Percentiles rank a stretch among this genome's conserved stretches.
phyloP scores from a whole-genome alignment of 2,888 invertebrate species.

The Cantharis nigra region DNA sequence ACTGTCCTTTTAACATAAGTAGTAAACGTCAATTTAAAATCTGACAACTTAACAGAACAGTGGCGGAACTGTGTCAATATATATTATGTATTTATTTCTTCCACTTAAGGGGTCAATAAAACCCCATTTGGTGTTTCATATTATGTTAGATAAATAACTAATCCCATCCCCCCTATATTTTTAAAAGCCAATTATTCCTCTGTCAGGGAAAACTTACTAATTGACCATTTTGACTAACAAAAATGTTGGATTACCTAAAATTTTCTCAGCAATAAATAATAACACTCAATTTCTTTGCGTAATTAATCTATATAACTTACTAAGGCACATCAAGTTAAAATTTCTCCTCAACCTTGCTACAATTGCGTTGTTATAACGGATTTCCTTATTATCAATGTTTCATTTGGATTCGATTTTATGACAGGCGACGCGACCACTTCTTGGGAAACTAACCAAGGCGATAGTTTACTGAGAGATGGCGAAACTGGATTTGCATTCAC shows the following conservation, averaged over 20 bases:
- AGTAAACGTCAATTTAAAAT: no score
- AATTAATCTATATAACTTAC: neutral
- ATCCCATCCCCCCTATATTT: no score
- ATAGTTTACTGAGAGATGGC: constrained; percentile 69
- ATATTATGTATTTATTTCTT: no score
- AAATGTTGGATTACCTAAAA: neutral
- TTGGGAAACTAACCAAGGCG: constrained; percentile 82
- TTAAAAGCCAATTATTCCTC: no score
- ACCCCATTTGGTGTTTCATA: no score
- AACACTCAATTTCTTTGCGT: neutral
- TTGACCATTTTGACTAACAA: neutral
- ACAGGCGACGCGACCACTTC: constrained; percentile 67
- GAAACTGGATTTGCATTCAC: constrained; percentile 54
- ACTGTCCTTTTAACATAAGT: no score
- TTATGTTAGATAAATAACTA: no score
- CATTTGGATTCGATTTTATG: constrained; percentile 65
- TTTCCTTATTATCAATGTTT: constrained; percentile 75
- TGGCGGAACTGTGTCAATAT: no score
- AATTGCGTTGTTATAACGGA: constrained; percentile 88
- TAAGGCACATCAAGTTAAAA: constrained; percentile 1
- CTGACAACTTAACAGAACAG: no score
- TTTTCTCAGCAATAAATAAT: neutral
- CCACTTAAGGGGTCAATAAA: no score
- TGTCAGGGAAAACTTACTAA: no score
- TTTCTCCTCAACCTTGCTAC: constrained; percentile 46